Evolutionary conservation across 2,113 vertebrate species (phyloP), one percentile per base, ranked within the genome.

Genomic region (Mugil cephalus): DNA sequence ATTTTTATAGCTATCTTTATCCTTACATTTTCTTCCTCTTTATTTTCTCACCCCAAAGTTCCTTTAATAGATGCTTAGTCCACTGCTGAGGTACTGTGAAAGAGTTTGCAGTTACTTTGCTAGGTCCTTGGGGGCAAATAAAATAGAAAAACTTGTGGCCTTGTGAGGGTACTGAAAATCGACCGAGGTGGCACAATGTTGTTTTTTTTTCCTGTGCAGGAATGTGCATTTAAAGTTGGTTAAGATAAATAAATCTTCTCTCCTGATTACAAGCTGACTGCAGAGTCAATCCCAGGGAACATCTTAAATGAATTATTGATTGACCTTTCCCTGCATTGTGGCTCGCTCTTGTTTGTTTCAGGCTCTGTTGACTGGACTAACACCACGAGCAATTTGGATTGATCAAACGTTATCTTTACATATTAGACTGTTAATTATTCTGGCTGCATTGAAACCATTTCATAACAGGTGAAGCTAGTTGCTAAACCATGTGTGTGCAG

Each of bases 301-400:
- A 90, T 89, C 92, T 94, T 92, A 93, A 94, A 95, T 94, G 90
- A 91, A 93, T 92, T 94, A 95, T 94, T 93, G 93, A 95, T 95
- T 93, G 93, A 94, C 93, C 93, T 93, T 93, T 91, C 83, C 69
- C 78, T 75, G 87, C 86, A 88, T 91, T 90, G 69, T 89, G 85
- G 87, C 87, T 88, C 88, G 80, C 82, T 87, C 84, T 83, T 87
- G 84, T 87, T 93, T 91, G 85, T 90, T 88, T 74, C 76, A 48
- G 24, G 82, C 69, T 62, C 78, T 84, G 90, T 92, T 88, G 87
- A 88, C 85, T 91, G 79, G 87, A 89, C 85, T 84, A 74, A 42
- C 68, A 79, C 72, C 73, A 82, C 8, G 74, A 69, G 81, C 68
- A 56, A 15, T 71, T 74, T 70, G 69, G 72, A 85, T 86, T 90